Evolutionary conservation across 2,888 invertebrate genomes (phyloP).

Genomic region (Lydus trimaculatus): DNA sequence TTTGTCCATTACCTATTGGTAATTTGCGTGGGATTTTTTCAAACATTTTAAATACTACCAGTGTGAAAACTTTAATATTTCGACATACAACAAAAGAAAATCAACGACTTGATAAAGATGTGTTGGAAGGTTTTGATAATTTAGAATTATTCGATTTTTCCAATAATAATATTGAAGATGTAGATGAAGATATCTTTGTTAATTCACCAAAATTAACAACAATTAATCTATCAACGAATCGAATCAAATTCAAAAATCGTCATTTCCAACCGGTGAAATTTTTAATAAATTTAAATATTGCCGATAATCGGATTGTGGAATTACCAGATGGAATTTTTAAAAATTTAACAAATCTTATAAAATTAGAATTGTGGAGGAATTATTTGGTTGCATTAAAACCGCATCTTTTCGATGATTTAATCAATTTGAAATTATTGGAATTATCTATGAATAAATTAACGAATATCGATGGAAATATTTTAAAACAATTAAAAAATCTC

Average conservation of each 20-base stretch:
- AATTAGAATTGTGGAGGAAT: slow-evolving; percentile 61
- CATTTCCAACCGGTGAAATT: background rate
- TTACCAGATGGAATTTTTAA: slow-evolving; percentile 58
- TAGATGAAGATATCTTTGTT: slow-evolving; percentile 1
- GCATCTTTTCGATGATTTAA: slow-evolving; percentile 69
- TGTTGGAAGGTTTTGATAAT: slow-evolving; percentile 7
- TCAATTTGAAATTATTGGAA: slow-evolving; percentile 70
- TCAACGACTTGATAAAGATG: background rate
- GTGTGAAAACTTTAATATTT: background rate
- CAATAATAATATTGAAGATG: background rate
- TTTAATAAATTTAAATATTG: background rate
- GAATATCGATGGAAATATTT: slow-evolving; percentile 28
- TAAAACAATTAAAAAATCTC: slow-evolving; percentile 68
- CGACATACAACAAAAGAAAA: background rate
- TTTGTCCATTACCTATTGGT: background rate
- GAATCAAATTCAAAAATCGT: background rate
- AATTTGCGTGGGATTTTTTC: background rate
- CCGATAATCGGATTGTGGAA: background rate
- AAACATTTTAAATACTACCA: background rate
- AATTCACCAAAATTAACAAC: background rate
- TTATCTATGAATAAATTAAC: slow-evolving; percentile 56
- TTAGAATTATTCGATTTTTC: slow-evolving; percentile 14
- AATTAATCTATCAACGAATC: background rate
- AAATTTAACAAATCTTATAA: slow-evolving; percentile 4
- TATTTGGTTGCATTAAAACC: slow-evolving; percentile 52